These are phyloP conservation scores for Goniozus legneri DNA, from an alignment of 1,140 invertebrate species.

Conservation along the genomic window DNA sequence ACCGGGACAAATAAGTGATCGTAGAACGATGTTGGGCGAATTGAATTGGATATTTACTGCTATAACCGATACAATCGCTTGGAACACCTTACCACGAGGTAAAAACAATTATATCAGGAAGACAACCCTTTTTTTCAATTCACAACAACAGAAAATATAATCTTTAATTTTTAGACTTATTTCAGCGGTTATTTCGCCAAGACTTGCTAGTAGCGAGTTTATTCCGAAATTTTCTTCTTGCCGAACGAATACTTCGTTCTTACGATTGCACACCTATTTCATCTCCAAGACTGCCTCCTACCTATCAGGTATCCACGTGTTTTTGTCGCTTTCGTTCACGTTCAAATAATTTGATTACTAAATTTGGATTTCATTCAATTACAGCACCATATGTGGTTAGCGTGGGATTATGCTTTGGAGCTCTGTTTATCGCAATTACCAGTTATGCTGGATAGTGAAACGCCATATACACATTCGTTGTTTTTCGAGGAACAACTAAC, in stretches of 20 bases:
- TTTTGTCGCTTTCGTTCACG: no score
- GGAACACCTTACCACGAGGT: constrained; percentile 91
- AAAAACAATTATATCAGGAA: no score
- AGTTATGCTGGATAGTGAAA: constrained; percentile 64
- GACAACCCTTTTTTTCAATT: neutral
- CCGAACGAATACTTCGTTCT: constrained; percentile 92
- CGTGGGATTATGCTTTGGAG: constrained; percentile 97
- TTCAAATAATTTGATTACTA: no score
- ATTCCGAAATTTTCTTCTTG: constrained; percentile 95
- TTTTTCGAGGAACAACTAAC: constrained; percentile 99
- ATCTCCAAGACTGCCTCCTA: constrained; percentile 83
- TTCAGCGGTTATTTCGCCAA: constrained; percentile 95
- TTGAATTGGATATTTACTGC: constrained; percentile 99
- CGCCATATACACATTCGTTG: constrained; percentile 72
- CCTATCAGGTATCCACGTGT: constrained; percentile 65
- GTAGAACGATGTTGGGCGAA: constrained; percentile 96
- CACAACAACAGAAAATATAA: no score
- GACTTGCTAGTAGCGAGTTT: constrained; percentile 97
- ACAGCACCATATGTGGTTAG: constrained; percentile 85
- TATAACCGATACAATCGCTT: constrained; percentile 99
- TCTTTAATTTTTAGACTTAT: constrained; percentile 68
- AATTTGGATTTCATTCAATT: constrained; percentile 24
- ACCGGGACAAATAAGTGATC: constrained; percentile 90
- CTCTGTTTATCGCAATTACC: constrained; percentile 87
- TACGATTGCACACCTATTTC: constrained; percentile 96